Evolutionary conservation across 2,888 invertebrate genomes (phyloP), one percentile per base, ranked within the genome.

Genomic region (Exocentrus adspersus): DNA sequence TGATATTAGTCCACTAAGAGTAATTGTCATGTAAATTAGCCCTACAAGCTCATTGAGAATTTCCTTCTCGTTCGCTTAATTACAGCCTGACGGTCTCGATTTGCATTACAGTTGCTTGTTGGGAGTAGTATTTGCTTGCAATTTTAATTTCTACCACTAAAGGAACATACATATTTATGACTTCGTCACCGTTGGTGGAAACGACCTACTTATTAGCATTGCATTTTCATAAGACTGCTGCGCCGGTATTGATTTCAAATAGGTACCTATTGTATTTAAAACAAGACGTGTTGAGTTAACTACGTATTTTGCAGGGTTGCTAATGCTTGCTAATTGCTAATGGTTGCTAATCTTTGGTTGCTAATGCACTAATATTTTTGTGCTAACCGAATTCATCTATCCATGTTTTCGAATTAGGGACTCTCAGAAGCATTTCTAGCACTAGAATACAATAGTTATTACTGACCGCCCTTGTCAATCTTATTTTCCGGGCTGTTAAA

Each of bases 1-100:
- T 41, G 24, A 50, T 59, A 51, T 59, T 51, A 50, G 50, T 42
- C 30, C 21, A 19, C 41, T 24, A 59, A 32, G 50, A 50, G 50
- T 42, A 59, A 46, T 59, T 59, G 41, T 42, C 50, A 59, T 59
- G 59, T 50, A 50, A 59, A 59, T 59, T n/a, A n/a, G 50, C 21
- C 28, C 24, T 12, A 19, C 50, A n/a, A 41, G 50, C 21, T 51
- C 50, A 42, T 58, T 51, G 59, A 50, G 43, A 50, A 24, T 51
- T 50, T 59, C 43, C 59, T 51, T 50, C 41, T 17, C 59, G 41
- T 51, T 24, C 59, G 50, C 30, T 51, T 59, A 51, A 50, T 59
- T 59, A 51, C 42, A 30, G 17, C 10, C 20, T 32, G 56, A 43
- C 30, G 42, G n/a, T 10, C 58, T 10, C 19, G 19, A 51, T 59